These are phyloP conservation scores for Synanthedon vespiformis DNA, from an alignment of 2,888 invertebrate species.

Conservation along the genomic window DNA sequence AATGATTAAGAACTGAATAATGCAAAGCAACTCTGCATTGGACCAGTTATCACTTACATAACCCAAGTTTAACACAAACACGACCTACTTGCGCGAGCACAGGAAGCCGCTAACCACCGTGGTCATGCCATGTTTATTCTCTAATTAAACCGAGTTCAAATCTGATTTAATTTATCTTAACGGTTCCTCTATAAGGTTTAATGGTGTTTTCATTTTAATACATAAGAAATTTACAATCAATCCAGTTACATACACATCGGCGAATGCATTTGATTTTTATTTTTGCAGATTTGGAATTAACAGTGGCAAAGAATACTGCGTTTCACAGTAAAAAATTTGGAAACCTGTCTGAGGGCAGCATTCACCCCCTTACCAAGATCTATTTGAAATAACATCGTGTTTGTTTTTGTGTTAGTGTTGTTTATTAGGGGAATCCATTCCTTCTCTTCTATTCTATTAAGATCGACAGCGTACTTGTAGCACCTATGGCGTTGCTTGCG, in stretches of 20 bases:
- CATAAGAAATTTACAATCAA: constrained; percentile 5
- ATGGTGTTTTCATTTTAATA: constrained; percentile 1
- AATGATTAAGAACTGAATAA: neutral
- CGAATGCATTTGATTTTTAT: no score
- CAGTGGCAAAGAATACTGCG: no score
- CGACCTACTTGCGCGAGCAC: constrained; percentile 41
- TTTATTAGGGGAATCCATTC: no score
- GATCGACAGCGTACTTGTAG: no score
- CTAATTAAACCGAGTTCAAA: constrained; percentile 49
- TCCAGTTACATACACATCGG: constrained; percentile 4
- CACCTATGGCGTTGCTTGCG: neutral
- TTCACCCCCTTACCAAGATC: no score
- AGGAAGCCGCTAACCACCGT: constrained; percentile 54
- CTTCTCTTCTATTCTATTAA: no score
- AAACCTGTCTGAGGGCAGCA: no score
- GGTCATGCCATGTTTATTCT: constrained; percentile 46
- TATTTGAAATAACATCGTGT: no score
- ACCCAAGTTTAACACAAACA: constrained; percentile 32
- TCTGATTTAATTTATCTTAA: constrained; percentile 28
- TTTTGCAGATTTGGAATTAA: no score
- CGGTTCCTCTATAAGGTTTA: no score
- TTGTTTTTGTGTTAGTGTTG: no score
- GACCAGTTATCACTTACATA: constrained; percentile 47
- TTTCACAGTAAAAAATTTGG: no score
- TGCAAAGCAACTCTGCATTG: constrained; percentile 2